Evolutionary conservation across 1,140 invertebrate species (phyloP).

Genomic region (Tribolium castaneum): DNA sequence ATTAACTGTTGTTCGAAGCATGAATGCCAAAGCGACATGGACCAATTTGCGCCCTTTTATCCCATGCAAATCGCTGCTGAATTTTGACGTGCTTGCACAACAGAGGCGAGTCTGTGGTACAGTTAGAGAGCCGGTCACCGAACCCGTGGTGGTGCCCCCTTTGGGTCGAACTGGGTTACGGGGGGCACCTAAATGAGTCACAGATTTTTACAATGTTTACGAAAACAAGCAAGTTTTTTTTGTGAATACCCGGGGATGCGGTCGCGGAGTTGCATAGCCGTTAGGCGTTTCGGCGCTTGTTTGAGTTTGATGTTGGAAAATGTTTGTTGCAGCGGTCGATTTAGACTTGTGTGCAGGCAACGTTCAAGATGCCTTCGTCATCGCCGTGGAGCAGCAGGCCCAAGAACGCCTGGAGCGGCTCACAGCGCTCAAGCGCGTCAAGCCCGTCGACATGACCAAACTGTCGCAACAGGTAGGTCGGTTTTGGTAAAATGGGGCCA

Average conservation of each 20-base stretch:
- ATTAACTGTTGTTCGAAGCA: background rate
- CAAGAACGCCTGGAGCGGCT: conserved; percentile 89
- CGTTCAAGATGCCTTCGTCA: conserved; percentile 97
- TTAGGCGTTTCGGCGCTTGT: background rate
- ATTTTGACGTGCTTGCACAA: conserved; percentile 20
- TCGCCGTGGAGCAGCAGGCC: conserved; percentile 94
- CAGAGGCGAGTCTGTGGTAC: conserved; percentile 31
- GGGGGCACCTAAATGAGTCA: background rate
- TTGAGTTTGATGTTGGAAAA: background rate
- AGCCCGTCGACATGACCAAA: conserved; percentile 95
- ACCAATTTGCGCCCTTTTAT: conserved; percentile 8
- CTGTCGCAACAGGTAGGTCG: conserved; percentile 92
- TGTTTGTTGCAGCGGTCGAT: conserved; percentile 82
- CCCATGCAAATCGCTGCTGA: conserved; percentile 1
- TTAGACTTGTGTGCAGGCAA: conserved; percentile 79
- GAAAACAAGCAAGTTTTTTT: too few species aligned
- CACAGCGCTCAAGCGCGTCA: conserved; percentile 90
- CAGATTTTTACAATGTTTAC: too few species aligned
- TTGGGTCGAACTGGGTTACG: background rate
- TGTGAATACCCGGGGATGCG: too few species aligned
- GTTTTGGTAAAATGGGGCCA: background rate
- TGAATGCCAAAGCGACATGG: background rate
- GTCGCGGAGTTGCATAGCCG: background rate
- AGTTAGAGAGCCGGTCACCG: conserved; percentile 36
- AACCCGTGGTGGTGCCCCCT: conserved; percentile 25